phyloP scores from a whole-genome alignment of 92 coral and sea anemone species.

The Desmophyllum pertusum region DNA sequence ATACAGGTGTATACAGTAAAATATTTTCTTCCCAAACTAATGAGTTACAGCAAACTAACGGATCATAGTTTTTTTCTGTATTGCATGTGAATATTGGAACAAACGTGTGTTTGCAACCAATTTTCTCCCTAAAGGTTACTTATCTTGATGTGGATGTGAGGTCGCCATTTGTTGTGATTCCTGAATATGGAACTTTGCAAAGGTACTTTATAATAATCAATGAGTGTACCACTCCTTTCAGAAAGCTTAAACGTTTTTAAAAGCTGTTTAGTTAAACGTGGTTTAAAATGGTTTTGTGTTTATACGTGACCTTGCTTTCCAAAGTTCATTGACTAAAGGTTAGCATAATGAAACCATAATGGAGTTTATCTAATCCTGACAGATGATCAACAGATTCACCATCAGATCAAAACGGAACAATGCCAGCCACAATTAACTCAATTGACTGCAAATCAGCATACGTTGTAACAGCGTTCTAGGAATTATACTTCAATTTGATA shows the following conservation, averaged over 20 bases:
- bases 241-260: too few species aligned
- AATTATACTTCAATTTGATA: neutral
- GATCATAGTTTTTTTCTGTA: too few species aligned
- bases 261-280: too few species aligned
- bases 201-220: conserved; percentile 50
- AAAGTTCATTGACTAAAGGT: too few species aligned
- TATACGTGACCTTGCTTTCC: too few species aligned
- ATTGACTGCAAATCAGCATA: neutral
- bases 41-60: neutral
- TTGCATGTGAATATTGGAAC: too few species aligned
- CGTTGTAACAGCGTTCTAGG: too few species aligned
- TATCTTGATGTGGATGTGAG: conserved; percentile 90
- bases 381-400: neutral
- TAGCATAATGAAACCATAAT: too few species aligned
- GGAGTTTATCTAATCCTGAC: too few species aligned
- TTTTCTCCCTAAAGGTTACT: conserved; percentile 72
- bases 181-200: conserved; percentile 90
- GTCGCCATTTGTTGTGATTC: conserved; percentile 93
- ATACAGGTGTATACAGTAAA: neutral
- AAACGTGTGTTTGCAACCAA: neutral
- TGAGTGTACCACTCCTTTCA: neutral
- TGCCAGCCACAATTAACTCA: neutral
- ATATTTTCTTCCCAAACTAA: neutral
- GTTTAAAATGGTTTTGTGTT: too few species aligned
- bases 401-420: neutral